Base-by-base conservation (phyloP, 2,113 vertebrate species). In the Microtus montanus region DNA sequence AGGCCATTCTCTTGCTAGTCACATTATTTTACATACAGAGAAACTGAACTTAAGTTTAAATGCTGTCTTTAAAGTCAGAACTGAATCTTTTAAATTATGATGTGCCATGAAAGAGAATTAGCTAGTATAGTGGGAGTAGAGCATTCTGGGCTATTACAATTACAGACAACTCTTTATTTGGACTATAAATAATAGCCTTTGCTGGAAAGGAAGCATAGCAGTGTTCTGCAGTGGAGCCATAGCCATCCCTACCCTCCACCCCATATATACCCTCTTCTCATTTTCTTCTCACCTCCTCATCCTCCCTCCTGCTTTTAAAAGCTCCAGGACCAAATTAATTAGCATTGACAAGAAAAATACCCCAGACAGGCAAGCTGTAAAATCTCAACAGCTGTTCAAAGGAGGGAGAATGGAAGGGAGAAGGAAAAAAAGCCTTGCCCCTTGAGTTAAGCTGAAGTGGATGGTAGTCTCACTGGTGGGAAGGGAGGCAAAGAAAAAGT, bases 1-100 rank as follows among this genome's bases (percentile, higher is more conserved):
- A 95, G 49, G 63, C 20, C 30, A 87, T 80, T 84, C 33, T 95
- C 47, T 90, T 94, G 28, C 44, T 73, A 86, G 24, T 95, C 52
- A 87, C 33, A 54, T 90, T 78, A 64, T 33, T 91, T 93, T 82
- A 26, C 13, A 85, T 22, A 44, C 61, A 35, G 90, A 79, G 86
- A 95, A 91, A 88, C 49, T 75, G 70, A 88, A 66, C 24, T 75
- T 87, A 77, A 44, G 58, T 64, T 88, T 88, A 87, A 90, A 63
- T 83, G 84, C 49, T 64, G 86, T 91, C 33, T 85, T 95, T 30
- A 70, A 84, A 66, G 77, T n/a, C 63, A 63, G 12, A 83, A 35
- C 71, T 15, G 71, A 44, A 47, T 75, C 33, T 58, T 93, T 89
- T 75, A 82, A 91, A 86, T 11, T 89, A 24, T 12, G 5, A 8